Percentiles rank a stretch among this genome's conserved stretches.
phyloP scores from a whole-genome alignment of 1,140 invertebrate genomes.

The Saccostrea cuccullata region DNA sequence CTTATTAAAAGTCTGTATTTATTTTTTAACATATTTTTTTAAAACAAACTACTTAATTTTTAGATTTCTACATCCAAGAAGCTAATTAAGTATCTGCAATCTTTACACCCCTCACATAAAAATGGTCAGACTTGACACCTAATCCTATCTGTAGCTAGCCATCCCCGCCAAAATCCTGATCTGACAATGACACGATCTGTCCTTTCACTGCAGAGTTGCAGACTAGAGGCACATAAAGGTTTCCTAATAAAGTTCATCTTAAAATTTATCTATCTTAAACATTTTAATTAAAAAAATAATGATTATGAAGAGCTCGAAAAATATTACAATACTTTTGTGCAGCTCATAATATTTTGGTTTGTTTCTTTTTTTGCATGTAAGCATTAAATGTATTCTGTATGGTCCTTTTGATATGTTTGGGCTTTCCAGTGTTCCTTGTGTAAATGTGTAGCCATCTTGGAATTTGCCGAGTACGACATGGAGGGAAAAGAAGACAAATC shows the following conservation, averaged over 20 bases:
- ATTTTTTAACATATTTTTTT: too few relatives aligned
- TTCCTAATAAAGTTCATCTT: background rate
- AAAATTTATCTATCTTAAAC: too few relatives aligned
- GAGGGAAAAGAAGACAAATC: too few relatives aligned
- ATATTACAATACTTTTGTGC: background rate
- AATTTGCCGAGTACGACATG: too few relatives aligned
- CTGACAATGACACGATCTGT: background rate
- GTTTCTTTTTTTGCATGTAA: background rate
- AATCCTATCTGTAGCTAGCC: background rate
- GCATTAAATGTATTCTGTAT: background rate
- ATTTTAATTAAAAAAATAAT: background rate
- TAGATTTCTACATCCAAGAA: too few relatives aligned
- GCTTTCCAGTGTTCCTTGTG: background rate
- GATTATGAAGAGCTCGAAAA: background rate
- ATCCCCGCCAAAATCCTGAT: background rate
- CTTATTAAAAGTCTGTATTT: too few relatives aligned
- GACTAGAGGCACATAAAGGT: background rate
- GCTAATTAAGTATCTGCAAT: too few relatives aligned
- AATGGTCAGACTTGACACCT: too few relatives aligned
- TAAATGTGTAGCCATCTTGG: background rate
- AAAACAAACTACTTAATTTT: too few relatives aligned
- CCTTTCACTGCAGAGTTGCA: background rate
- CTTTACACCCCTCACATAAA: background rate
- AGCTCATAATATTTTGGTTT: background rate
- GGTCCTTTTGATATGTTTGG: too few relatives aligned